Percentiles rank a stretch among this genome's conserved stretches.
Evolutionary conservation across 2,113 vertebrate genomes (phyloP).

Genomic region (Columba livia): DNA sequence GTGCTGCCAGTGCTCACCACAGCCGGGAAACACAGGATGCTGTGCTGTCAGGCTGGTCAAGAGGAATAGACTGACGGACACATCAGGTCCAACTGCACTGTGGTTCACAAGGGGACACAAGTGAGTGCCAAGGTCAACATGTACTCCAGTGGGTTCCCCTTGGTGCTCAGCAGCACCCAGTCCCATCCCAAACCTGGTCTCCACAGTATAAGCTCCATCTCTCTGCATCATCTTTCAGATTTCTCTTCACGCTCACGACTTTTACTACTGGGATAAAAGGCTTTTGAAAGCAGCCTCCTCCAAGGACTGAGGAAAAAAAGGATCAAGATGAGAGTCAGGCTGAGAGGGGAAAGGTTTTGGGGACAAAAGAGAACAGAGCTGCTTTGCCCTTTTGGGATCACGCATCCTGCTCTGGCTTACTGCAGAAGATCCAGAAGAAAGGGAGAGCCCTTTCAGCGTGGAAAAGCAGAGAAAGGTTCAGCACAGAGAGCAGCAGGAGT

Average conservation of each 20-base stretch:
- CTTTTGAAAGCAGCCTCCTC: conserved; percentile 23
- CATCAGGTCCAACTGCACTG: fast-evolving
- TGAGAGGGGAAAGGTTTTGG: conserved; percentile 57
- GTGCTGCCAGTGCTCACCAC: fast-evolving
- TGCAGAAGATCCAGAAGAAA: conserved; percentile 49
- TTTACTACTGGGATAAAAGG: conserved; percentile 16
- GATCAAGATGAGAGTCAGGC: conserved; percentile 25
- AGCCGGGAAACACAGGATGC: fast-evolving
- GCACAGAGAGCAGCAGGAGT: conserved; percentile 38
- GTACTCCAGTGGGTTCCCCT: neutral
- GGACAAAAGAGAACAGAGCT: conserved; percentile 50
- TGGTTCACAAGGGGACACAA: neutral
- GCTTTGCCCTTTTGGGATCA: conserved; percentile 50
- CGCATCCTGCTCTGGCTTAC: conserved; percentile 25
- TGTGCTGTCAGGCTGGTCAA: fast-evolving
- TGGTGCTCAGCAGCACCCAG: fast-evolving
- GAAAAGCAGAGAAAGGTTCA: conserved; percentile 47
- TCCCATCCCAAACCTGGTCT: neutral
- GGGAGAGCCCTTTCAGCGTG: conserved; percentile 44
- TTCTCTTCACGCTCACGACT: neutral
- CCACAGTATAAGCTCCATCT: neutral
- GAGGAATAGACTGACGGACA: fast-evolving
- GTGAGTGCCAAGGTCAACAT: fast-evolving
- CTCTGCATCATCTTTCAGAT: neutral
- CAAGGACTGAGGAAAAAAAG: neutral